Conservation (phyloP, 2,888 invertebrate genomes). For the Yponomeuta plumbellus region DNA sequence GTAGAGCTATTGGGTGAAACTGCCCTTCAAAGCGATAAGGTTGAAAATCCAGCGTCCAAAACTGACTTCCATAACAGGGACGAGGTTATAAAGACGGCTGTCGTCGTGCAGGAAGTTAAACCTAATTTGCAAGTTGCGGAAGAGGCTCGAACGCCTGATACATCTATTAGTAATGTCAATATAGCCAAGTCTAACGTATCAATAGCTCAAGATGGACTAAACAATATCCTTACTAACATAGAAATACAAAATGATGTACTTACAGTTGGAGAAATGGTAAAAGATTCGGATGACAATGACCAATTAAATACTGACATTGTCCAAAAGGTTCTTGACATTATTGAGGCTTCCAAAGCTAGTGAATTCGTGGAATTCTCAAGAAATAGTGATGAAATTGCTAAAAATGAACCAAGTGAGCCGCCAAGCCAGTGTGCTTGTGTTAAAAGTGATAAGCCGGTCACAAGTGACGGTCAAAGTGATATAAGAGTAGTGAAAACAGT, state of each 20-base stretch:
- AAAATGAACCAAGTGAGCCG: not conserved
- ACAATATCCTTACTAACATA: not conserved
- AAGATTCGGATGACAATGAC: not conserved
- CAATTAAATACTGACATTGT: not conserved
- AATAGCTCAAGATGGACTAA: not conserved
- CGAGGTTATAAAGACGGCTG: not conserved
- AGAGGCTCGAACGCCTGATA: not conserved
- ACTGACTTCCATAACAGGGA: not conserved
- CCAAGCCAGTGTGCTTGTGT: slow-evolving; percentile 2
- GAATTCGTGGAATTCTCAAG: not conserved
- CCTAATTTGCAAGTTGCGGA: not conserved
- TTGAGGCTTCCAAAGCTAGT: not conserved
- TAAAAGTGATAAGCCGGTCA: slow-evolving; percentile 3
- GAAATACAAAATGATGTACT: not conserved
- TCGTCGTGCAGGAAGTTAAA: not conserved
- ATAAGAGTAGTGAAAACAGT: not conserved
- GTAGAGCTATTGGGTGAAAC: not conserved
- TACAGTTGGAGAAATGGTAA: not conserved
- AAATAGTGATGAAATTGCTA: not conserved
- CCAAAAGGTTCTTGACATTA: not conserved
- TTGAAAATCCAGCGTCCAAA: not conserved
- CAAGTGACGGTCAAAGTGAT: slow-evolving; percentile 5
- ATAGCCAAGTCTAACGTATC: not conserved
- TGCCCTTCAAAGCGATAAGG: not conserved
- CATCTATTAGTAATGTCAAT: not conserved